Evolutionary conservation across 2,797 vertebrate genomes (phyloP).

Genomic region (Streptopelia turtur): DNA sequence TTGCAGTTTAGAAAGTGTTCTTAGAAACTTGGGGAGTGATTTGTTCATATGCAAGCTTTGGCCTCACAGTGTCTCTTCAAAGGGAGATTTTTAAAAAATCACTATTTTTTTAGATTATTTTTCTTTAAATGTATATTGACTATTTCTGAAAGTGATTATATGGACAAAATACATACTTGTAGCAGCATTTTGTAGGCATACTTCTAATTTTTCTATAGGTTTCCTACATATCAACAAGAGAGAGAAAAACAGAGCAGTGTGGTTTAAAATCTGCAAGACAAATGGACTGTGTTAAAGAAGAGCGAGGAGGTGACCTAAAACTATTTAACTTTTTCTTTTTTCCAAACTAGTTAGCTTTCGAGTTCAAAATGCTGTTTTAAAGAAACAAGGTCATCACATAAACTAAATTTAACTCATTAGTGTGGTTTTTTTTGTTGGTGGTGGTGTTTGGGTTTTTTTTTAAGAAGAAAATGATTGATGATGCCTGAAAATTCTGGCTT

Average conservation of each 20-base stretch:
- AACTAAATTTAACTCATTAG: neutral
- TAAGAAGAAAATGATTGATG: neutral
- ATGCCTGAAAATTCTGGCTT: neutral
- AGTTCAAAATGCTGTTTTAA: neutral
- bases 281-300: neutral
- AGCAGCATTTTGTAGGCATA: neutral
- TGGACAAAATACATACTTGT: neutral
- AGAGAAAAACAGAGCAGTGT: neutral
- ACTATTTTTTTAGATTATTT: neutral
- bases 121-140: neutral
- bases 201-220: neutral
- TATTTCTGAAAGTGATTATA: neutral
- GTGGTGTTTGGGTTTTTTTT: neutral
- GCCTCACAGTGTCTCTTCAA: neutral
- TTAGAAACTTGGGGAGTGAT: neutral
- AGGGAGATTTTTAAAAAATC: neutral
- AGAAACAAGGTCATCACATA: neutral
- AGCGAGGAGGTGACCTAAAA: neutral
- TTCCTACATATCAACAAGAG: neutral
- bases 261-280: neutral
- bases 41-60: neutral
- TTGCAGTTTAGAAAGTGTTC: neutral
- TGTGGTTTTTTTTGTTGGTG: too few relatives aligned
- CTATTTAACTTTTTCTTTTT: too few relatives aligned
- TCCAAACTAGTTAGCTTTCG: neutral